Base-by-base conservation (phyloP, 2,113 vertebrate species). In the Actinemys pallida region DNA sequence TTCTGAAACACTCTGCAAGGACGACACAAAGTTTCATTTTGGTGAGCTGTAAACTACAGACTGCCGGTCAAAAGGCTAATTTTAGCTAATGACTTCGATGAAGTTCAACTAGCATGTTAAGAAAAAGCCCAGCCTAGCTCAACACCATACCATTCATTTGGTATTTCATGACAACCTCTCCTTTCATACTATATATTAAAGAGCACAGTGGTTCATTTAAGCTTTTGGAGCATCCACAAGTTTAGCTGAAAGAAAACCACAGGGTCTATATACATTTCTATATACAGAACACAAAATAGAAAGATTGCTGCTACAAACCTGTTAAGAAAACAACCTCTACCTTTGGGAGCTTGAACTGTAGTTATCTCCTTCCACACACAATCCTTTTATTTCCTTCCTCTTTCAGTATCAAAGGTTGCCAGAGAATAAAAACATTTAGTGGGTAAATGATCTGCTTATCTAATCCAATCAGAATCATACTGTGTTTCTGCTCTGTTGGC, bases 391-490 rank as follows among this genome's bases (percentile, higher is more conserved):
- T 76, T 94, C 56, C 16, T 0, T 53, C 50, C 47, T 72, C 62
- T 69, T 53, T 50, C 90, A 90, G 0, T 72, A 95, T 85, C 96
- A 80, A 84, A 93, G 84, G n/a, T 19, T 19, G 69, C 56, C 95
- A 94, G 95, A 76, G 81, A 84, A 92, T 5, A 84, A 89, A 81
- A 42, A 35, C 45, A 86, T 86, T 90, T 52, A 39, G n/a, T 52
- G 29, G 82, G 87, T 10, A 47, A 91, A n/a, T 5, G 84, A 79
- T 35, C 57, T 81, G 47, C 84, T 79, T 35, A 75, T 5, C 89
- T 53, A 84, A 96, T 65, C 52, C 54, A n/a, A 94, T 91, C 88
- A 62, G n/a, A 83, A n/a, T 89, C 93, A 1, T 5, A 81, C 50
- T 45, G 83, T 79, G 88, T 19, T 76, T 87, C 87, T 29, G 59